phyloP scores from a whole-genome alignment of 2,113 vertebrate genomes.

The Pangasianodon hypophthalmus region DNA sequence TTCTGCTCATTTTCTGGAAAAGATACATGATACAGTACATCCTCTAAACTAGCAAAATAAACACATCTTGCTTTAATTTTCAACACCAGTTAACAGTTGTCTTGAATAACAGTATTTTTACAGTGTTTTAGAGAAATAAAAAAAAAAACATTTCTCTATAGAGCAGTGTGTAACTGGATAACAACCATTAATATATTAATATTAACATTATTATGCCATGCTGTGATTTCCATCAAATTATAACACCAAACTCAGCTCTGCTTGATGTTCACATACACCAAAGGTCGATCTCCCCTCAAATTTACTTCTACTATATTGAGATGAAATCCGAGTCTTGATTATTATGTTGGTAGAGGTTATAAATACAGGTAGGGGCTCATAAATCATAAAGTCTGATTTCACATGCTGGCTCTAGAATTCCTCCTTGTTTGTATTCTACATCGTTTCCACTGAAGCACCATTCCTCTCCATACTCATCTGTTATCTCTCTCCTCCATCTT shows the following conservation, averaged over 20 bases:
- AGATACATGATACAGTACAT: neutral
- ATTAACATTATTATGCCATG: neutral
- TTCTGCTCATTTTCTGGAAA: neutral
- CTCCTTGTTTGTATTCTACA: neutral
- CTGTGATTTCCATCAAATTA: neutral
- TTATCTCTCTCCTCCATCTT: slow-evolving; percentile 1
- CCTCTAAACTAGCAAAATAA: neutral
- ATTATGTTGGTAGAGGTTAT: neutral
- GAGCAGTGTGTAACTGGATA: neutral
- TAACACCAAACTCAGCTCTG: neutral
- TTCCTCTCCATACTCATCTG: neutral
- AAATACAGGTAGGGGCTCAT: neutral
- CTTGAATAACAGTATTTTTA: neutral
- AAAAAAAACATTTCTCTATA: neutral
- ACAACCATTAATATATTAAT: neutral
- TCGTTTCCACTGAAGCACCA: neutral
- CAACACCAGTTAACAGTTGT: neutral
- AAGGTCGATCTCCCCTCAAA: neutral
- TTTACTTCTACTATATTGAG: neutral
- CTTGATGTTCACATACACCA: neutral
- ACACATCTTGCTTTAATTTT: neutral
- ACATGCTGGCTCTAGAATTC: neutral
- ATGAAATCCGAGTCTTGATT: neutral
- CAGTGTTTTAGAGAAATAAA: neutral
- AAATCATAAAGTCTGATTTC: neutral